These are phyloP conservation scores for Leucoraja erinaceus DNA, from an alignment of 2,113 vertebrate species.

Conservation along the genomic window DNA sequence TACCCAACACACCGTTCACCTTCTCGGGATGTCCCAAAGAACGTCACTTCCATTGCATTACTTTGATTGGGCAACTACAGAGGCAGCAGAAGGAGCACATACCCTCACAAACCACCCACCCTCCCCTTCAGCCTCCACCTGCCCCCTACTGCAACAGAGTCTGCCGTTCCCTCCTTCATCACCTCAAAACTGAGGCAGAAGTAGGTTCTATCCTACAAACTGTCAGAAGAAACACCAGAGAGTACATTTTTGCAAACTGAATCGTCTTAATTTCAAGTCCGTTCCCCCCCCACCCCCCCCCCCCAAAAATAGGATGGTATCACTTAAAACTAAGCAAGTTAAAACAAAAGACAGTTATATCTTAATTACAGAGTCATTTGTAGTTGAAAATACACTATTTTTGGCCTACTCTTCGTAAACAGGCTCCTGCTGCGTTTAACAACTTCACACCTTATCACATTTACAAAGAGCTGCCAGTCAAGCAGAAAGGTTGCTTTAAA, in stretches of 20 bases:
- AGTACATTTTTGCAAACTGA: not conserved
- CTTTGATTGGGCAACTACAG: no score
- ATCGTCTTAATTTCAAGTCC: not conserved
- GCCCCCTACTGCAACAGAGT: no score
- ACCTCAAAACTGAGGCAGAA: no score
- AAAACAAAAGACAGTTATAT: not conserved
- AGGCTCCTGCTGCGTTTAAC: not conserved
- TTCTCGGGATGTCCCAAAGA: not conserved
- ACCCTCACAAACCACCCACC: no score
- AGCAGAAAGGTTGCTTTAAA: not conserved
- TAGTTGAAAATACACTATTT: not conserved
- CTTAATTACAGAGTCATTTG: not conserved
- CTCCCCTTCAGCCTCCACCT: no score
- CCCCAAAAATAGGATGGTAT: not conserved
- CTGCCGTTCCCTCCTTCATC: no score
- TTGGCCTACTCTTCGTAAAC: not conserved
- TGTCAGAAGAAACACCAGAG: not conserved
- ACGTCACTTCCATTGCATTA: not conserved
- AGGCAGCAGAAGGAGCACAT: no score
- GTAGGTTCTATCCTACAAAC: no score
- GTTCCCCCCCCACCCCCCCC: no score
- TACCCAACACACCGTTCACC: not conserved
- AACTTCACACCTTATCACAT: slow-evolving; percentile 21
- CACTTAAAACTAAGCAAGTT: not conserved
- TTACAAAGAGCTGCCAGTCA: slow-evolving; percentile 16